phyloP scores from a whole-genome alignment of 2,888 invertebrate genomes.

The Leptothorax acervorum region DNA sequence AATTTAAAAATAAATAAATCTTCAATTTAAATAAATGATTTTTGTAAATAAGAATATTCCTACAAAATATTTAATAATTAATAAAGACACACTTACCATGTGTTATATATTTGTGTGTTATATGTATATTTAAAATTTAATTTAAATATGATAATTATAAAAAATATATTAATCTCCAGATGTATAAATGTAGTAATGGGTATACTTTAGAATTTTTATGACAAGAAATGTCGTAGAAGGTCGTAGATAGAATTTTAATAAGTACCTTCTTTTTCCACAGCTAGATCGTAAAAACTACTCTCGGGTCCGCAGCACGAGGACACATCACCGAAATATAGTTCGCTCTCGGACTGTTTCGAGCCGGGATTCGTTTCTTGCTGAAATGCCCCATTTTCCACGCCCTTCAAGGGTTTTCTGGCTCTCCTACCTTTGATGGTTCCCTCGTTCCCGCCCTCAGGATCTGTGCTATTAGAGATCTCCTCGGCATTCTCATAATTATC shows the following conservation, averaged over 20 bases:
- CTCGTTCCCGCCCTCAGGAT: constrained; percentile 80
- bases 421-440: constrained; percentile 84
- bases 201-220: background rate
- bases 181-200: background rate
- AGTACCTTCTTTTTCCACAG: constrained; percentile 86
- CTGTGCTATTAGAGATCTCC: constrained; percentile 80
- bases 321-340: constrained; percentile 95
- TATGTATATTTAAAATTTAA: background rate
- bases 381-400: constrained; percentile 92
- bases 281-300: constrained; percentile 88
- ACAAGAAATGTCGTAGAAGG: background rate
- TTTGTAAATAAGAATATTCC: background rate
- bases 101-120: background rate
- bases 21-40: background rate
- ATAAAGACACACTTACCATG: background rate
- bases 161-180: background rate
- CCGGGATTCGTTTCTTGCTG: constrained; percentile 89
- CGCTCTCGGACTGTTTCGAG: constrained; percentile 90
- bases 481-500: constrained; percentile 84
- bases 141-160: background rate
- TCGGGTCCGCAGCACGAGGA: constrained; percentile 92
- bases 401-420: constrained; percentile 87
- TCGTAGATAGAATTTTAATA: background rate
- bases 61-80: background rate
- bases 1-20: background rate